Evolutionary conservation across 2,888 invertebrate species (phyloP).

Genomic region (Gymnoscelis rufifasciata): DNA sequence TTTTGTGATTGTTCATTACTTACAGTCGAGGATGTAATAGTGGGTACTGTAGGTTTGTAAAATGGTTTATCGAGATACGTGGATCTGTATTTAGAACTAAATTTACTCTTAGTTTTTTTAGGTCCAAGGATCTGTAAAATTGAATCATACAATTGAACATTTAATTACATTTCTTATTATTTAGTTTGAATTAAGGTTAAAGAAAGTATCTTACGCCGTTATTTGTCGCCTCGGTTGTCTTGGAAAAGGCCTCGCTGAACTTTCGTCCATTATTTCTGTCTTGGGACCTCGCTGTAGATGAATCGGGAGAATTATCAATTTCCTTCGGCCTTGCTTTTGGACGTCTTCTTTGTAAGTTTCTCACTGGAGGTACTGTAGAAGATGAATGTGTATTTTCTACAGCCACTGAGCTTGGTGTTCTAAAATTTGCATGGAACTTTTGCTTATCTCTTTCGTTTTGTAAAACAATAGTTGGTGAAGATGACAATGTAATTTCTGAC

Average conservation of each 20-base stretch:
- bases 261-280: conserved; percentile 55
- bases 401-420: conserved; percentile 41
- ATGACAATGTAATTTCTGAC: conserved; percentile 42
- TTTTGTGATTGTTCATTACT: conserved; percentile 46
- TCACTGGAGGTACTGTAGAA: conserved; percentile 47
- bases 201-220: conserved; percentile 74
- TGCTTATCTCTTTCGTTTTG: conserved; percentile 42
- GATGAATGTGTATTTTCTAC: conserved; percentile 38
- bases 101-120: conserved; percentile 74
- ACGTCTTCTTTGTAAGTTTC: conserved; percentile 61
- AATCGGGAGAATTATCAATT: conserved; percentile 36
- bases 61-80: conserved; percentile 75
- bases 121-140: conserved; percentile 66
- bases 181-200: too few species aligned
- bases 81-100: conserved; percentile 80
- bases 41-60: conserved; percentile 82
- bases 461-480: conserved; percentile 36
- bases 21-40: conserved; percentile 76
- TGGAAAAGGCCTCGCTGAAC: conserved; percentile 58
- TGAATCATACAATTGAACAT: conserved; percentile 23
- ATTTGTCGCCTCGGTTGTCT: conserved; percentile 61
- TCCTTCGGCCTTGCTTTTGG: conserved; percentile 41
- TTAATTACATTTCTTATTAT: background rate
- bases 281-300: conserved; percentile 41
- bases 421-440: conserved; percentile 65